Percentiles rank a stretch among this genome's conserved stretches.
These are phyloP conservation scores for Cyprinodon variegatus DNA, from an alignment of 2,113 vertebrate genomes.

Conservation along the genomic window DNA sequence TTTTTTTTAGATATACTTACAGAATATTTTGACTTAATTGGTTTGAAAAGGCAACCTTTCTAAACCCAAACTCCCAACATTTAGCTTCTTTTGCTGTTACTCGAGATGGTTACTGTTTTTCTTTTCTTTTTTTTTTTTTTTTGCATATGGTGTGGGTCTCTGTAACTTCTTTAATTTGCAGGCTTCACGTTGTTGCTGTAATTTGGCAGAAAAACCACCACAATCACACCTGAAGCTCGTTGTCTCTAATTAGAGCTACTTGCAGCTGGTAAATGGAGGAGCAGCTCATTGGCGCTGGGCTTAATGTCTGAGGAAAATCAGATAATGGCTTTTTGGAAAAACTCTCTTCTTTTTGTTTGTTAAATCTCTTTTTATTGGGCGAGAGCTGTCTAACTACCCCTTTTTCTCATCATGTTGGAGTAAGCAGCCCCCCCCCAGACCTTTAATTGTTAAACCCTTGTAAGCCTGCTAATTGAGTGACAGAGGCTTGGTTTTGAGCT, in stretches of 20 bases:
- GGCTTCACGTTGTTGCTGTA: background rate
- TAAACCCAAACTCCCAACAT: background rate
- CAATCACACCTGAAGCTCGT: slow-evolving; percentile 18
- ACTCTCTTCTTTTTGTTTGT: background rate
- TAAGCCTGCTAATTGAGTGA: background rate
- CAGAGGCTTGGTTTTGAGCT: background rate
- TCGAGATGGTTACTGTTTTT: background rate
- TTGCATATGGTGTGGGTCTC: background rate
- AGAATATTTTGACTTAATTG: background rate
- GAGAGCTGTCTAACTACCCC: background rate
- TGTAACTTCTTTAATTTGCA: background rate
- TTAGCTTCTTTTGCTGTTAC: background rate
- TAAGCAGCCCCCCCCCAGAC: background rate
- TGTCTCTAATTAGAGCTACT: slow-evolving; percentile 26
- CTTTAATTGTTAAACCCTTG: background rate
- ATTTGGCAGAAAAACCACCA: slow-evolving; percentile 1
- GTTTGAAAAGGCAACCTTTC: background rate
- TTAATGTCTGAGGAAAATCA: background rate
- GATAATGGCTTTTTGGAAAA: background rate
- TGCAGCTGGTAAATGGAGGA: slow-evolving; percentile 15
- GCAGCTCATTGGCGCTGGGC: slow-evolving; percentile 27
- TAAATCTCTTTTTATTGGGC: background rate
- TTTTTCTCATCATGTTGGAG: background rate
- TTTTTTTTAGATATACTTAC: background rate
- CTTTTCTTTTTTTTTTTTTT: background rate